These are phyloP conservation scores for Rhinogobius similis DNA, from an alignment of 2,113 vertebrate genomes.

Conservation along the genomic window DNA sequence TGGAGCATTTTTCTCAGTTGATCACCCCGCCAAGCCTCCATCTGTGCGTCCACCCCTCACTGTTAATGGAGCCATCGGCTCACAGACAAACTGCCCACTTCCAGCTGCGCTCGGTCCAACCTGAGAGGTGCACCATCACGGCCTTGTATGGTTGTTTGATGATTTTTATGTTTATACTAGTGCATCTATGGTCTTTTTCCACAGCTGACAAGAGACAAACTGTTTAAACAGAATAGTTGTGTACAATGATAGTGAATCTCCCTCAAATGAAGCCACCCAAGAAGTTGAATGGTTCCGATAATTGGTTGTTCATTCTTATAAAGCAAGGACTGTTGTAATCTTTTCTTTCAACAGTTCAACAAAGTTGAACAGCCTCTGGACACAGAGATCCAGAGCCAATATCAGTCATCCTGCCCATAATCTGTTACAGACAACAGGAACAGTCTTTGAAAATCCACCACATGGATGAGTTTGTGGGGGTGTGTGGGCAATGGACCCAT, in stretches of 20 bases:
- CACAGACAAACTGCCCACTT: constrained; percentile 59
- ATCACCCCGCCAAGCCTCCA: constrained; percentile 61
- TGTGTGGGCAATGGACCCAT: constrained; percentile 21
- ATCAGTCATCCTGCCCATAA: constrained; percentile 36
- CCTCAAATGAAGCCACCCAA: constrained; percentile 24
- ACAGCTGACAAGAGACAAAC: constrained; percentile 65
- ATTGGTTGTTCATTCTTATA: constrained; percentile 43
- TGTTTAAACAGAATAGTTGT: constrained; percentile 40
- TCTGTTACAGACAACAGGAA: constrained; percentile 52
- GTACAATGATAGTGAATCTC: constrained; percentile 22
- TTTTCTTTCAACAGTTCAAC: constrained; percentile 26
- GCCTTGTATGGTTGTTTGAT: constrained; percentile 59
- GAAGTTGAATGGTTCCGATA: constrained; percentile 21
- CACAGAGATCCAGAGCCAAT: constrained; percentile 16
- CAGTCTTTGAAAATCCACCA: constrained; percentile 65
- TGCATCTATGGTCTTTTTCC: constrained; percentile 60
- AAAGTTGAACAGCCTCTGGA: constrained; percentile 21
- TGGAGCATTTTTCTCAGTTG: constrained; percentile 39
- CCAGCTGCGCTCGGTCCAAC: constrained; percentile 60
- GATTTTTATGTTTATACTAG: constrained; percentile 42
- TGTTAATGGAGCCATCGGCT: constrained; percentile 62
- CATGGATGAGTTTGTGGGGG: constrained; percentile 27
- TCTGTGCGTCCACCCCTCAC: constrained; percentile 54
- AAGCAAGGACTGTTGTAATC: constrained; percentile 40
- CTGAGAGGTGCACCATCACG: constrained; percentile 21